Base-by-base conservation (phyloP, 2,888 invertebrate species). In the Troides helena region DNA sequence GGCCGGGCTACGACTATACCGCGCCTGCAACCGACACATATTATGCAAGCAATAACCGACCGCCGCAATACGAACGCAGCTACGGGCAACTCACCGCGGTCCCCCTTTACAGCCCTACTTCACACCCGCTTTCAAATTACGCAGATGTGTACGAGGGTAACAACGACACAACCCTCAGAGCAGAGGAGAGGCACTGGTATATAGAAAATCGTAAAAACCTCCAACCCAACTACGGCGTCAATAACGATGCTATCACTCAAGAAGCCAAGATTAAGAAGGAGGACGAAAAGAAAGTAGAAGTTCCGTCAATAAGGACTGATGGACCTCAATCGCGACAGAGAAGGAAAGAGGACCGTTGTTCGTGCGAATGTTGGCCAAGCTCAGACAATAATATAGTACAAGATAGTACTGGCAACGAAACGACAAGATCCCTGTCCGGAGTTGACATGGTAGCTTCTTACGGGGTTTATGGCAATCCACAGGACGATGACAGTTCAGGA, bases 391-490 rank as follows among this genome's bases (percentile, higher is more conserved):
- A 86, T 74, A 78, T 83, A 39, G 84, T 85, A 56, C 89, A 87
- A 76, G 90, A 90, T 46, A 84, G 81, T 75, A 80, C 81, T 68
- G 88, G 83, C 23, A 89, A 87, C 70, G 89, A 89, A 73, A 87
- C 91, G 18, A 88, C 91, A 36, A 85, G 92, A 70, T 92, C 92
- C 2, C 80, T 92, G 43, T 92, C 93, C 17, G 93, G 93, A 12
- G 92, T 92, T 6, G 93, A 91, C 72, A 93, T 93, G 90, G 92
- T 93, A 62, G 93, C 92, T 3, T 93, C 93, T 18, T 93, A 93
- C 73, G 93, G 93, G 0, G 93, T 93, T 36, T 93, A 93, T 66
- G 91, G 92, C 14, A 91, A 90, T 73, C 89, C 91, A 12, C 89
- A 91, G 67, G 93, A 93, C 14, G 92, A 92, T 30, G 93, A 93